Base-by-base conservation (phyloP, 1,140 invertebrate genomes). In the Heliconius eleuchia region DNA sequence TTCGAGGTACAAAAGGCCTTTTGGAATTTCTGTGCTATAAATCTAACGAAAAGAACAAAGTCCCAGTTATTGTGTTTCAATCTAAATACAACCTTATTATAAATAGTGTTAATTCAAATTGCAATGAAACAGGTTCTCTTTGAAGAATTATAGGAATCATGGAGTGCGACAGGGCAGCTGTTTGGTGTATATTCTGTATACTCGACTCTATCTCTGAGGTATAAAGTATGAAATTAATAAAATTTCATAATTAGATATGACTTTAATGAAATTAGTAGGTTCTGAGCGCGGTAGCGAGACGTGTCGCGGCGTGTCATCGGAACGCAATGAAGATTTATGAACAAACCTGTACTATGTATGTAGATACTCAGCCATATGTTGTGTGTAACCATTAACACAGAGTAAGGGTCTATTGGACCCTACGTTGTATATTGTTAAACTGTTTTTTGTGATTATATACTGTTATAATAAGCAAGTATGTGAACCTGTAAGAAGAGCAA, bases 291-390 rank as follows among this genome's bases (percentile, higher is more conserved):
- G 91, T 94, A 93, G 92, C 92, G 87, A 92, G 89, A 92, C 88
- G 90, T 92, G 92, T 92, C 91, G 92, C 87, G 88, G 89, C 89
- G 85, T 93, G 92, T 94, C 92, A 92, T 94, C 92, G 92, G 88
- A 90, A 92, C 87, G 91, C 92, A 91, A 94, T 93, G 91, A 94
- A 94, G 92, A 94, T 94, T 94, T 94, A 94, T 93, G 92, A 92
- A 89, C 89, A 86, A 83, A 86, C 86, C 84, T 87, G 84, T 87
- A 86, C 85, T 80, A 74, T 80, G 73, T 84, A 75, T 75, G 87
- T 84, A 85, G 85, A 87, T 84, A 87, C 85, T 83, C 80, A 83
- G 83, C 84, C 83, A 85, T 72, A 42, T 72, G 71, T 72, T 72
- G 70, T 71, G 27, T 72, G 34, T 72, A 72, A 39, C 71, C 71